Conservation (phyloP, 2,888 invertebrate species). For the Endomychus coccineus region DNA sequence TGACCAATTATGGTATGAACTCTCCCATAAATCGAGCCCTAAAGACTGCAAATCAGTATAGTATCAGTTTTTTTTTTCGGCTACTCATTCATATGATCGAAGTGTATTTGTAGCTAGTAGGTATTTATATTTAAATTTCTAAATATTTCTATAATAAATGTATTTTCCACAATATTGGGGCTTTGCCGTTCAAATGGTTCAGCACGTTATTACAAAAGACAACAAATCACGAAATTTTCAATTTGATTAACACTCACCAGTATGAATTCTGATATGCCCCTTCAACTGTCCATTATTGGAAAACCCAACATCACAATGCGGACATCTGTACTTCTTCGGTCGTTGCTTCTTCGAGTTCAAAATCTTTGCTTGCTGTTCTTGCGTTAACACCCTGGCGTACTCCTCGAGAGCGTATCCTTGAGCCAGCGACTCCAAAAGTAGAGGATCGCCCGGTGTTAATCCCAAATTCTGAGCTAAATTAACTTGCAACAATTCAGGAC, state of each 20-base stretch:
- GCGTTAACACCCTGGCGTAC: slow-evolving; percentile 61
- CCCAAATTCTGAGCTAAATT: slow-evolving; percentile 7
- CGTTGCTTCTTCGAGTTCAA: slow-evolving; percentile 66
- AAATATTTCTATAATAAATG: no score
- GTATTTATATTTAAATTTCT: no score
- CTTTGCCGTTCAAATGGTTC: no score
- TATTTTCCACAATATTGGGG: no score
- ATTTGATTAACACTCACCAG: slow-evolving; percentile 58
- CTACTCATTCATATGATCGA: no score
- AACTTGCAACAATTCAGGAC: slow-evolving; percentile 6
- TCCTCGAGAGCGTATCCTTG: slow-evolving; percentile 57
- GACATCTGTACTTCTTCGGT: slow-evolving; percentile 87
- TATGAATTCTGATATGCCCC: slow-evolving; percentile 86
- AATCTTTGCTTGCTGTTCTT: slow-evolving; percentile 63
- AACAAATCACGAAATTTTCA: no score
- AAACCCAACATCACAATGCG: slow-evolving; percentile 82
- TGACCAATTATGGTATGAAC: no score
- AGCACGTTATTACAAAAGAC: no score
- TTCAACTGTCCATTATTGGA: slow-evolving; percentile 91
- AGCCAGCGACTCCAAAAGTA: slow-evolving; percentile 37
- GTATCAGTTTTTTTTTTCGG: no score
- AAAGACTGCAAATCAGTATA: no score
- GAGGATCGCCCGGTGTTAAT: slow-evolving; percentile 27
- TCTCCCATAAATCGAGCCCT: no score
- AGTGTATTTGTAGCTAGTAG: no score